Evolutionary conservation across 2,113 vertebrate species (phyloP).

Genomic region (Plecturocebus donacophilus): DNA sequence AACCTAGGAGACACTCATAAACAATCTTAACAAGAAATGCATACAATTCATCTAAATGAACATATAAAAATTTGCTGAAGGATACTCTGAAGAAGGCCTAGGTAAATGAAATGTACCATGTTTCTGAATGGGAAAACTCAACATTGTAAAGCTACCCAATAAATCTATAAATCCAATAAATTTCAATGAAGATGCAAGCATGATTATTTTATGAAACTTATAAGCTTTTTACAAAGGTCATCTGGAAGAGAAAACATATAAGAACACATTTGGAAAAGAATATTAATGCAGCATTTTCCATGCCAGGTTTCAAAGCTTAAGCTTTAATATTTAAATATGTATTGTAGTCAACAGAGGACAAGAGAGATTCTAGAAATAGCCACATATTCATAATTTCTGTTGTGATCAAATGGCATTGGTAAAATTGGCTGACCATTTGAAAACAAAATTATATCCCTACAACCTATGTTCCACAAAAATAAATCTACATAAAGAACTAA

Average conservation of each 20-base stretch:
- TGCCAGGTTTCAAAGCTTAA: not conserved
- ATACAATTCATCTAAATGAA: not conserved
- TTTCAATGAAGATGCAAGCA: not conserved
- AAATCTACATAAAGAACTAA: not conserved
- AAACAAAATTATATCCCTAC: constrained; percentile 45
- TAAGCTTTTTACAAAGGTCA: not conserved
- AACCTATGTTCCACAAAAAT: constrained; percentile 25
- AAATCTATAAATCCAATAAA: not conserved
- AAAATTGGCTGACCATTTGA: constrained; percentile 15
- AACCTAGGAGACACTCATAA: not conserved
- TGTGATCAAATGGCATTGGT: not conserved
- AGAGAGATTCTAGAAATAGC: not conserved
- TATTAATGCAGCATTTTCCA: not conserved
- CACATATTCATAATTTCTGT: not conserved
- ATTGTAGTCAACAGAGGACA: not conserved
- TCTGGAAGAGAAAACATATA: not conserved
- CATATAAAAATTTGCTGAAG: not conserved
- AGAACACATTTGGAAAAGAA: not conserved
- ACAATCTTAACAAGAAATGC: not conserved
- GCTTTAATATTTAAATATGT: not conserved
- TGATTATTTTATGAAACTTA: not conserved
- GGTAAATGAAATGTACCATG: not conserved
- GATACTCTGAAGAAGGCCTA: not conserved
- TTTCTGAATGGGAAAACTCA: not conserved
- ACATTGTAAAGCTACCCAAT: not conserved